Evolutionary conservation across 2,113 vertebrate species (phyloP).

Genomic region (Panthera uncia): DNA sequence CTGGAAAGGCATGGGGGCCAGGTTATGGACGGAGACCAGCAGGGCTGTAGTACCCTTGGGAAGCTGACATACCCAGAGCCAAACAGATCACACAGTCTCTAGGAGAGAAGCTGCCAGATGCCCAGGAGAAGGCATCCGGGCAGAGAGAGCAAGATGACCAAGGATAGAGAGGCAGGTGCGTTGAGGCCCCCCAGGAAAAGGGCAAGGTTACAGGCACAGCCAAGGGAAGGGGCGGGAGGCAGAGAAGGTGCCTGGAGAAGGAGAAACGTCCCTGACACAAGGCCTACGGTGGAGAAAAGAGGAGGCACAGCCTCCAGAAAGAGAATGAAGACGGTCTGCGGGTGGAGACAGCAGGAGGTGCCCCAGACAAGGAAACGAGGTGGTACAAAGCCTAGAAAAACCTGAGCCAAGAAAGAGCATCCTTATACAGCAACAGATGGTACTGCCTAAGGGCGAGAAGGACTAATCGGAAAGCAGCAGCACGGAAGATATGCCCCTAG

Average conservation of each 20-base stretch:
- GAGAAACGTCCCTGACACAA: background rate
- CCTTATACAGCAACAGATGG: background rate
- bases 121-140: background rate
- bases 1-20: background rate
- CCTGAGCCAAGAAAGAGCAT: background rate
- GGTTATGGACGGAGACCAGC: accelerated
- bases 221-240: background rate
- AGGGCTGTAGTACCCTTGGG: background rate
- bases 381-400: background rate
- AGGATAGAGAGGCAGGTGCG: background rate
- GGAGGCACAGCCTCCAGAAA: background rate
- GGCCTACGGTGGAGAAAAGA: background rate
- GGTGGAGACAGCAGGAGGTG: accelerated
- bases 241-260: background rate
- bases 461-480: background rate
- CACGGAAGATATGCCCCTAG: background rate
- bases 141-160: background rate
- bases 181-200: background rate
- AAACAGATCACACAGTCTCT: background rate
- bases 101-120: background rate
- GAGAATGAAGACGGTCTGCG: background rate
- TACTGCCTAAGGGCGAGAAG: background rate
- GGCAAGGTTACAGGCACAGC: background rate
- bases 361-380: background rate
- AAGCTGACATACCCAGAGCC: accelerated